These are phyloP conservation scores for Watsonalla binaria DNA, from an alignment of 2,888 invertebrate species.

Conservation along the genomic window DNA sequence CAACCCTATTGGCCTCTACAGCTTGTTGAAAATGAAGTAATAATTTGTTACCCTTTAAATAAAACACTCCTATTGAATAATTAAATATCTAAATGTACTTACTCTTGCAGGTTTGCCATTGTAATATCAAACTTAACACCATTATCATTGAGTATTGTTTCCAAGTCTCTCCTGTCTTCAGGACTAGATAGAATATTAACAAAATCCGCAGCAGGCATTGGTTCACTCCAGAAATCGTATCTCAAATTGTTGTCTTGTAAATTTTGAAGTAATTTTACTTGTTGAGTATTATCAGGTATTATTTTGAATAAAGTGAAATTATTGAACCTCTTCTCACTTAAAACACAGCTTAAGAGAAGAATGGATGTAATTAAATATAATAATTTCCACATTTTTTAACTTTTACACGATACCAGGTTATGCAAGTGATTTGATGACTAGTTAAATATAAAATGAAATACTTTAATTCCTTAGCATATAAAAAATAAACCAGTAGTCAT, in stretches of 20 bases:
- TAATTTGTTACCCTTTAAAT: background rate
- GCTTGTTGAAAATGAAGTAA: too few relatives aligned
- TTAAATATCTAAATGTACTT: conserved; percentile 25
- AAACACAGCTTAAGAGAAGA: conserved; percentile 8
- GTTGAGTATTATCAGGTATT: conserved; percentile 51
- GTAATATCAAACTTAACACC: conserved; percentile 50
- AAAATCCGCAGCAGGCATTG: conserved; percentile 29
- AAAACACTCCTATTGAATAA: background rate
- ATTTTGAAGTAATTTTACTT: conserved; percentile 62
- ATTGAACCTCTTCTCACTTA: conserved; percentile 38
- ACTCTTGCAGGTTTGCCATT: conserved; percentile 68
- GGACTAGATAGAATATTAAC: conserved; percentile 59
- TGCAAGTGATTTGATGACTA: background rate
- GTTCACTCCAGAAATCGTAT: conserved; percentile 59
- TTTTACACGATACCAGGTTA: background rate
- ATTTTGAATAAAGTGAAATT: conserved; percentile 70
- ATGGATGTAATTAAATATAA: conserved; percentile 8
- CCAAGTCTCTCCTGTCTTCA: conserved; percentile 36
- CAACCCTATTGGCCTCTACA: too few relatives aligned
- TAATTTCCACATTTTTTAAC: conserved; percentile 16
- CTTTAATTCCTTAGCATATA: too few relatives aligned
- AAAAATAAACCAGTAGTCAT: background rate
- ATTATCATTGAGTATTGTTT: conserved; percentile 35
- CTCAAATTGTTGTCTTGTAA: conserved; percentile 51
- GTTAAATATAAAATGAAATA: too few relatives aligned